phyloP scores from a whole-genome alignment of 2,113 vertebrate genomes.

The Ursus arctos region DNA sequence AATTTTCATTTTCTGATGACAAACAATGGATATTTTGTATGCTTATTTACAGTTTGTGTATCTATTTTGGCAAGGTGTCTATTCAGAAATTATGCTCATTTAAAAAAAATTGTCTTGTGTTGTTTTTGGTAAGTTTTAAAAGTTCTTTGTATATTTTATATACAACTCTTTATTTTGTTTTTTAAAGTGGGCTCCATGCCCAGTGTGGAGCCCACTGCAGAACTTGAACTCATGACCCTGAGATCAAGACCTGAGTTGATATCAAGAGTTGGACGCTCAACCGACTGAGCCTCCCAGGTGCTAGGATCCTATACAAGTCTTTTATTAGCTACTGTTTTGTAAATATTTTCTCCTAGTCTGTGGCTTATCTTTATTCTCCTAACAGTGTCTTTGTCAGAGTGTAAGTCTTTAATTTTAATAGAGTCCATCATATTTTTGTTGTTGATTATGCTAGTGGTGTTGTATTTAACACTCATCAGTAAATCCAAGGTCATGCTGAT shows the following conservation, averaged over 20 bases:
- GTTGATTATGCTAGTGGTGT: not conserved
- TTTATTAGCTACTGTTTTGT: not conserved
- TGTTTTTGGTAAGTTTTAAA: not conserved
- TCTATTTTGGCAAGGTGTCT: not conserved
- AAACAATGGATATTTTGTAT: not conserved
- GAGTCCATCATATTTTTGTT: not conserved
- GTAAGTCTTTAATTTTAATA: not conserved
- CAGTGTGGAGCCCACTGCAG: not conserved
- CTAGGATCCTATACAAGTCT: not conserved
- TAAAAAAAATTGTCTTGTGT: not conserved
- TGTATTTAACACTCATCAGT: not conserved
- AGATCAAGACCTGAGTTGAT: not conserved
- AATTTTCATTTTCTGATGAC: not conserved
- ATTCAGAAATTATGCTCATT: not conserved
- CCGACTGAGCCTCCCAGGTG: not conserved
- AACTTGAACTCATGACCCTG: not conserved
- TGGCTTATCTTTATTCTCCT: not conserved
- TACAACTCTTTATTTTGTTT: not conserved
- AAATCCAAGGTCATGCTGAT: not conserved
- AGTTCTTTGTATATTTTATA: not conserved
- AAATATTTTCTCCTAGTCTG: not conserved
- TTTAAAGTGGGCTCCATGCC: not conserved
- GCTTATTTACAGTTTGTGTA: not conserved
- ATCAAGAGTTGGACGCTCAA: not conserved
- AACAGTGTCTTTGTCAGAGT: not conserved